Evolutionary conservation across 1,140 invertebrate genomes (phyloP), one percentile per base, ranked within the genome.

Genomic region (Zaprionus tsacasi): DNA sequence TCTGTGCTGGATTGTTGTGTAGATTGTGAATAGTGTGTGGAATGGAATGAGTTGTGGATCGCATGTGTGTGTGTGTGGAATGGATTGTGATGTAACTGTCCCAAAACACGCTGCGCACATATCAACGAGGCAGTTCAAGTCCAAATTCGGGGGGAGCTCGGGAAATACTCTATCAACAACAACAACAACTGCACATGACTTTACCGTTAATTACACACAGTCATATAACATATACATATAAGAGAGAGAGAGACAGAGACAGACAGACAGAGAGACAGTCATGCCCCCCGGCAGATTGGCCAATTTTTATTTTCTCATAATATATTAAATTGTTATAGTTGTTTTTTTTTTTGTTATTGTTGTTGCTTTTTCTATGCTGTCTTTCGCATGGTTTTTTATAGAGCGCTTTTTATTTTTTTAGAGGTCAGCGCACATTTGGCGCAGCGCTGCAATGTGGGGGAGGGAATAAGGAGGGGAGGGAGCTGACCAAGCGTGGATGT

Each of bases 71-170:
- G 68, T 73, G 65, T 73, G 68, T 76, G 71, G 66, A 69, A 27
- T 70, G 69, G 71, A 71, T 75, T 88, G 78, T 88, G 83, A 88
- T 88, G 83, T 88, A 88, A 88, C 81, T 88, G 85, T 85, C 81
- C 85, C 85, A 87, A 90, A 86, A 90, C 82, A 50, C 45, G 72
- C 85, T 67, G 76, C 86, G 79, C 78, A 89, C 85, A 89, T 89
- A 89, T 86, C 86, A 89, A 89, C 86, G 81, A 89, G 86, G 81
- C 86, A 86, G 86, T 89, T 89, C 86, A 85, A 88, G 86, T 90
- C 81, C 86, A 90, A 90, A 90, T 90, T 86, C 65, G 40, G 40
- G 40, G 40, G 66, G 21, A 21, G 79, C 35, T 33, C 63, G 76
- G 70, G 55, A 76, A 82, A 60, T 54, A 75, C 66, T 59, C 56